phyloP scores from a whole-genome alignment of 2,797 vertebrate species.

The Poeciliopsis presidionis region DNA sequence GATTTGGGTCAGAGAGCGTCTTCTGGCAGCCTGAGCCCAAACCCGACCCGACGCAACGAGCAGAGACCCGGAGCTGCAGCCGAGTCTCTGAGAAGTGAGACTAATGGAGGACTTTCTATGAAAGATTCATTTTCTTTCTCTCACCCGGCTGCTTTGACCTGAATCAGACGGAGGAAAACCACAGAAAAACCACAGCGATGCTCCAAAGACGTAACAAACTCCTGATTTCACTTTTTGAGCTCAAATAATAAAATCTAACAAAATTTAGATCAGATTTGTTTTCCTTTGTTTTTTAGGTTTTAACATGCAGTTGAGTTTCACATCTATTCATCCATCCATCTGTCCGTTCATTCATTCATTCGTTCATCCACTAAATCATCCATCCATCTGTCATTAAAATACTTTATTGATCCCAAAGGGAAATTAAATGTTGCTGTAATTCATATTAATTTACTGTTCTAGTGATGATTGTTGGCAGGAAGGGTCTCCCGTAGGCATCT shows the following conservation, averaged over 20 bases:
- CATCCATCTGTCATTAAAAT: too few relatives aligned
- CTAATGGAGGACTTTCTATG: slow-evolving; percentile 63
- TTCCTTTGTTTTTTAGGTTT: too few relatives aligned
- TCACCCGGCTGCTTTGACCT: slow-evolving; percentile 68
- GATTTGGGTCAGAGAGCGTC: slow-evolving; percentile 28
- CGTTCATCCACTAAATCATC: too few relatives aligned
- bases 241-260: neutral
- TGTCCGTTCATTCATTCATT: accelerated
- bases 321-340: too few relatives aligned
- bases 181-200: slow-evolving; percentile 13
- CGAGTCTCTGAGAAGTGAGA: slow-evolving; percentile 54
- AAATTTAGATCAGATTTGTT: too few relatives aligned
- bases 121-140: slow-evolving; percentile 42
- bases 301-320: too few relatives aligned
- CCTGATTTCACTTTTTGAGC: slow-evolving; percentile 8
- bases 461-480: too few relatives aligned
- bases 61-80: slow-evolving; percentile 25
- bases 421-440: too few relatives aligned
- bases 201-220: slow-evolving; percentile 15
- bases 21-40: slow-evolving; percentile 27
- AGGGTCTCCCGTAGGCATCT: too few relatives aligned
- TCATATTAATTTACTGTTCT: too few relatives aligned
- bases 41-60: slow-evolving; percentile 35
- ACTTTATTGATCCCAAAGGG: too few relatives aligned
- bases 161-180: slow-evolving; percentile 30